Base-by-base conservation (phyloP, 2,797 vertebrate genomes). In the Gallinago stenura region DNA sequence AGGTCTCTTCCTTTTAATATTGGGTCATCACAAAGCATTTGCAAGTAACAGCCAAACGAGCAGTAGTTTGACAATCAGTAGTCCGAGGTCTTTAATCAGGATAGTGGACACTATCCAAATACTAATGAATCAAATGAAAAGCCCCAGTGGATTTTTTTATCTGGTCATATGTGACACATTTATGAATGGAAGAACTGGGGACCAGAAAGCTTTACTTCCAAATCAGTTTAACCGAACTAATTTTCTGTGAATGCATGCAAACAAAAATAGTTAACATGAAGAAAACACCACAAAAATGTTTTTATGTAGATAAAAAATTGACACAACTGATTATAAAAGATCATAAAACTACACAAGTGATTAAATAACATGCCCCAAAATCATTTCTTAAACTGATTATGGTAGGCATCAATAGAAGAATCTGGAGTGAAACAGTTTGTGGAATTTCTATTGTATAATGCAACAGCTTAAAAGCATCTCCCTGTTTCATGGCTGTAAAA, bases 41-140 rank as follows among this genome's bases (percentile, higher is more conserved):
- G 20, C 84, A 83, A 50, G 21, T 39, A 80, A 61, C 13, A 72
- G 41, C 19, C 46, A 83, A 80, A 51, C 24, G 13, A 90, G 41
- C 28, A 57, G 30, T 6, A 57, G 41, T 10, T 31, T 69, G 87
- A 69, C 20, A 64, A 71, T 24, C 61, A 72, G 26, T 24, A 75
- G 60, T 30, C 35, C 51, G 72, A 90, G 15, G 37, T 65, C 64
- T 60, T 83, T 61, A 83, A 83, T 78, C 26, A 65, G 41, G 35
- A 54, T 6, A 6, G 57, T 33, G 37, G 41, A 33, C 46, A 77
- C 14, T n/a, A 90, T 61, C 57, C 81, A 85, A 75, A 58, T 18
- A 53, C 37, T 33, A 90, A 66, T 45, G 51, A 90, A 95, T 41
- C 64, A n/a, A 68, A 10, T 9, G 5, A 45, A 78, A 94, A 83